Conservation (phyloP, 1,140 invertebrate genomes). For the Akabosia matsudoensis region DNA sequence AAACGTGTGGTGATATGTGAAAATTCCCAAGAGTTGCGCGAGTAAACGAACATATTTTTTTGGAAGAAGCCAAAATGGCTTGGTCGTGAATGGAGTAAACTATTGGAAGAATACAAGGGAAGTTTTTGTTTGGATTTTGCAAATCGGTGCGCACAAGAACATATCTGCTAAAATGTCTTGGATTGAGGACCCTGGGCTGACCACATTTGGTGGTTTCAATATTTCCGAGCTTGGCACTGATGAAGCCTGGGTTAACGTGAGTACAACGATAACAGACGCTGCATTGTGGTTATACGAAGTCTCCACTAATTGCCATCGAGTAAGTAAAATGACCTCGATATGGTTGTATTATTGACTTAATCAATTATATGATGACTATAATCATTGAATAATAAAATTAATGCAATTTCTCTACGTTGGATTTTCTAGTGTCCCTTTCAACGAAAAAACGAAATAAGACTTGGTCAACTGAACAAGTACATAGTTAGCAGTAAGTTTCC, state of each 20-base stretch:
- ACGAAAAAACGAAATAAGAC: not conserved
- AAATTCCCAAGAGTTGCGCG: no score
- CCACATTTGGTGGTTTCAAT: slow-evolving; percentile 46
- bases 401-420: not conserved
- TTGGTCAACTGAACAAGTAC: slow-evolving; percentile 2
- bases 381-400: not conserved
- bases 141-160: no score
- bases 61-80: no score
- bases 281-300: slow-evolving; percentile 44
- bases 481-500: slow-evolving; percentile 35
- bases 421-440: slow-evolving; percentile 19
- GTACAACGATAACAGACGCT: slow-evolving; percentile 20
- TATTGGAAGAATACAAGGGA: no score
- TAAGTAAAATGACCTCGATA: slow-evolving; percentile 25
- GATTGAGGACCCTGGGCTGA: slow-evolving; percentile 48
- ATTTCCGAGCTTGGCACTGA: slow-evolving; percentile 45
- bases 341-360: no score
- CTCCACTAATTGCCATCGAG: slow-evolving; percentile 46
- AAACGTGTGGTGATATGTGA: no score
- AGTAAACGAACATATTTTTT: not conserved
- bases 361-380: no score
- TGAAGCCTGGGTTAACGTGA: slow-evolving; percentile 47
- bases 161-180: slow-evolving; percentile 36
- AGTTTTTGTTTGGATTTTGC: no score
- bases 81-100: no score